Conservation (phyloP, 1,140 invertebrate species). For the Whitmania pigra region DNA sequence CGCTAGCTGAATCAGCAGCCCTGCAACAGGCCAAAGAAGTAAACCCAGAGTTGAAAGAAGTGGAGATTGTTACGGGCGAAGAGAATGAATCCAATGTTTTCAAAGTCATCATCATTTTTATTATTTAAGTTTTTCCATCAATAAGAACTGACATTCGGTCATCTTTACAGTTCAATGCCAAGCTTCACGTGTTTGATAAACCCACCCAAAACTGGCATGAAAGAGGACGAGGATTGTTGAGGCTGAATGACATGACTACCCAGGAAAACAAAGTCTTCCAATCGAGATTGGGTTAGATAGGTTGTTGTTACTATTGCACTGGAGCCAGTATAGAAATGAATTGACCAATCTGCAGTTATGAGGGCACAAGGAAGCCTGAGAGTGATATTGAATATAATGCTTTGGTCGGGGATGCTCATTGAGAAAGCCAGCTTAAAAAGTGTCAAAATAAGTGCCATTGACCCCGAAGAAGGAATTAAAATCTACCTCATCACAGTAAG, state of each 20-base stretch:
- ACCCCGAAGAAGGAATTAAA: slow-evolving; percentile 62
- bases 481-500: slow-evolving; percentile 69
- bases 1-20: slow-evolving; percentile 23
- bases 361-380: slow-evolving; percentile 71
- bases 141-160: background rate
- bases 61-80: slow-evolving; percentile 74
- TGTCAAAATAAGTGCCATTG: slow-evolving; percentile 72
- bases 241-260: slow-evolving; percentile 55
- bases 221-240: slow-evolving; percentile 68
- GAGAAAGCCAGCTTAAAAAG: slow-evolving; percentile 73
- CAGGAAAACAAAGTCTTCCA: slow-evolving; percentile 32
- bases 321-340: background rate
- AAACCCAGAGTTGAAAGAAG: slow-evolving; percentile 68
- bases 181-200: slow-evolving; percentile 75
- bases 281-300: slow-evolving; percentile 38
- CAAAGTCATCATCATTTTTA: slow-evolving; percentile 47
- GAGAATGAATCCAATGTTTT: slow-evolving; percentile 80
- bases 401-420: slow-evolving; percentile 79
- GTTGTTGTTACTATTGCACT: background rate
- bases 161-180: slow-evolving; percentile 61
- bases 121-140: background rate
- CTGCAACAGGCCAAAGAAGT: slow-evolving; percentile 35
- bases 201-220: slow-evolving; percentile 65
- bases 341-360: slow-evolving; percentile 50
- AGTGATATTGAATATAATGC: slow-evolving; percentile 81